Conservation (phyloP, 2,113 vertebrate species). For the Pelecanus crispus region DNA sequence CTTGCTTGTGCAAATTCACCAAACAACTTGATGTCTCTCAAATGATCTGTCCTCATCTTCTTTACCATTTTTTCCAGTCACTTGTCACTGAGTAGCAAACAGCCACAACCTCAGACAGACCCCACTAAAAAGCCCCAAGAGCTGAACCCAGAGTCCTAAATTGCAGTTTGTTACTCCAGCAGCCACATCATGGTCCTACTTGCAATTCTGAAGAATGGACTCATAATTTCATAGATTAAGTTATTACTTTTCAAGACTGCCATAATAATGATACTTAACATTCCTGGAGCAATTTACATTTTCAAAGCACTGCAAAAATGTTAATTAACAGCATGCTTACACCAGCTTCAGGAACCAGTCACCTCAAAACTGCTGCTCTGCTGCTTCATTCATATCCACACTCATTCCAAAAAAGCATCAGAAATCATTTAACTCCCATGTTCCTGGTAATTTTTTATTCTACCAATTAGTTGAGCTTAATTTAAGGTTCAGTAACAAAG, state of each 20-base stretch:
- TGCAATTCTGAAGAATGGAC: background rate
- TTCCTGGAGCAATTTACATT: slow-evolving; percentile 25
- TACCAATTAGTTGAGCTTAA: background rate
- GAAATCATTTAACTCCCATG: background rate
- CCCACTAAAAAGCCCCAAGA: background rate
- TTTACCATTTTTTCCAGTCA: background rate
- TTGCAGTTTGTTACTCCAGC: background rate
- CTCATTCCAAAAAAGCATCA: background rate
- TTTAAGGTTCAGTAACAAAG: background rate
- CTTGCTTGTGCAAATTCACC: background rate
- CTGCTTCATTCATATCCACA: background rate
- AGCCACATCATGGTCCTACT: background rate
- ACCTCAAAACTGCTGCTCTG: background rate
- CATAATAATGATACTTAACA: slow-evolving; percentile 25
- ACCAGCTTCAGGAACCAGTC: background rate
- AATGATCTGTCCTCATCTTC: background rate
- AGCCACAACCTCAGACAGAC: background rate
- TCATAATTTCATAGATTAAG: slow-evolving; percentile 1
- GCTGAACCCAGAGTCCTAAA: background rate
- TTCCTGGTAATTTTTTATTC: background rate
- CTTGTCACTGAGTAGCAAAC: background rate
- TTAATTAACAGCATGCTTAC: slow-evolving; percentile 39
- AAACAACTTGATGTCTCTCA: background rate
- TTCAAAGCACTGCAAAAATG: slow-evolving; percentile 20
- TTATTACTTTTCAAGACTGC: slow-evolving; percentile 21